Conservation (phyloP, 2,113 vertebrate genomes). For the Eolophus roseicapilla region DNA sequence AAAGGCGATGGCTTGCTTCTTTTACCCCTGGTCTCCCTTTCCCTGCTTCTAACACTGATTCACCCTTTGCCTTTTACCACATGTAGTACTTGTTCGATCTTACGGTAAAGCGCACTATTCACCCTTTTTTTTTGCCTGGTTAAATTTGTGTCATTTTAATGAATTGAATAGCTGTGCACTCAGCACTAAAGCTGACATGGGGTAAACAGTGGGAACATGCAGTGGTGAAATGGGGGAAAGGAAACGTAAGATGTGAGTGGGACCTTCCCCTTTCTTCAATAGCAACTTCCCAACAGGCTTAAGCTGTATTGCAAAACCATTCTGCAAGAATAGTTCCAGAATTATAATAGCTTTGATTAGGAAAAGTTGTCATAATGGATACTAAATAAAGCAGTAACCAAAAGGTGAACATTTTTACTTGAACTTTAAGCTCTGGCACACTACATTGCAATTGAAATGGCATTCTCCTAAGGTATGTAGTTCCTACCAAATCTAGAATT, state of each 20-base stretch:
- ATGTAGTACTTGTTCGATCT: not conserved
- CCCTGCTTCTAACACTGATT: not conserved
- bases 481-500: not conserved
- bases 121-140: not conserved
- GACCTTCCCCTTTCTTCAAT: not conserved
- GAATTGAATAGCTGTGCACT: not conserved
- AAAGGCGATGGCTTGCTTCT: not conserved
- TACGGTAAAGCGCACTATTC: not conserved
- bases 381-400: not conserved
- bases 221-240: not conserved
- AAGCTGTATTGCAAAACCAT: not conserved
- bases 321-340: not conserved
- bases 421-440: not conserved
- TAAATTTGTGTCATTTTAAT: not conserved
- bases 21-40: not conserved
- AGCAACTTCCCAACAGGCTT: not conserved
- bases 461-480: not conserved
- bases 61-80: not conserved
- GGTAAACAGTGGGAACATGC: not conserved
- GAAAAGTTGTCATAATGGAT: not conserved
- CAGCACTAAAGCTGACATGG: not conserved
- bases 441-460: not conserved
- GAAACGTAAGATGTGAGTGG: not conserved
- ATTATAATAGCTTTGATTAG: not conserved
- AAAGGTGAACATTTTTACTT: not conserved